Evolutionary conservation across 2,113 vertebrate genomes (phyloP).

Genomic region (Marcusenius ussheri): DNA sequence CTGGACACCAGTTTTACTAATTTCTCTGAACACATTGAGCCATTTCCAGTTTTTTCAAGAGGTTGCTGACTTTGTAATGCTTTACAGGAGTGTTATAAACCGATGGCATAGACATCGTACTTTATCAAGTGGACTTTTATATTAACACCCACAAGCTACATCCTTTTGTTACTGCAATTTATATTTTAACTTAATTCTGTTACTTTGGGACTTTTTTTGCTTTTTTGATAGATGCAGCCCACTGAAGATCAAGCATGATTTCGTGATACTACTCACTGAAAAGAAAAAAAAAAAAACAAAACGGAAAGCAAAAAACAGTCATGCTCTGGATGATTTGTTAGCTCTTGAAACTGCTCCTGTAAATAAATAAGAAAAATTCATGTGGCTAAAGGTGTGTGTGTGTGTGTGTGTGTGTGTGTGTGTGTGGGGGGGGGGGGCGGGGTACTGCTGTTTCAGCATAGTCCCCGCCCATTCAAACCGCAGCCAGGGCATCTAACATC

Average conservation of each 20-base stretch:
- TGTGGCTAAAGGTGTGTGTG: background rate
- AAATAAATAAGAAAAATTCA: background rate
- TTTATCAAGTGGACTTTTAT: background rate
- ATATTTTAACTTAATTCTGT: background rate
- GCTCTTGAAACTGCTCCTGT: too few species aligned
- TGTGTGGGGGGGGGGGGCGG: background rate
- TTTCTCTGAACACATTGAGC: background rate
- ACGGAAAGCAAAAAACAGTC: background rate
- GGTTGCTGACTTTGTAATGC: background rate
- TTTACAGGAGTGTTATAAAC: background rate
- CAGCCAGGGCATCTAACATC: background rate
- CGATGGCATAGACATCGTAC: background rate
- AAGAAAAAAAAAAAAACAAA: too few species aligned
- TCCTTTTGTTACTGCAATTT: background rate
- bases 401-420: too few species aligned
- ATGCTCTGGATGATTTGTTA: background rate
- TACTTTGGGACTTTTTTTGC: background rate
- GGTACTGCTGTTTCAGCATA: background rate
- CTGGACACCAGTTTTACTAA: background rate
- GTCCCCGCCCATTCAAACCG: background rate
- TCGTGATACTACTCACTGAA: background rate
- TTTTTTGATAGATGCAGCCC: background rate
- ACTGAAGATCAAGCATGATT: background rate
- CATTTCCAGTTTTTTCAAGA: background rate
- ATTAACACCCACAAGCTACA: background rate